Percentiles rank a stretch among this genome's conserved stretches.
These are phyloP conservation scores for Gila orcuttii DNA, from an alignment of 2,113 vertebrate genomes.

Conservation along the genomic window DNA sequence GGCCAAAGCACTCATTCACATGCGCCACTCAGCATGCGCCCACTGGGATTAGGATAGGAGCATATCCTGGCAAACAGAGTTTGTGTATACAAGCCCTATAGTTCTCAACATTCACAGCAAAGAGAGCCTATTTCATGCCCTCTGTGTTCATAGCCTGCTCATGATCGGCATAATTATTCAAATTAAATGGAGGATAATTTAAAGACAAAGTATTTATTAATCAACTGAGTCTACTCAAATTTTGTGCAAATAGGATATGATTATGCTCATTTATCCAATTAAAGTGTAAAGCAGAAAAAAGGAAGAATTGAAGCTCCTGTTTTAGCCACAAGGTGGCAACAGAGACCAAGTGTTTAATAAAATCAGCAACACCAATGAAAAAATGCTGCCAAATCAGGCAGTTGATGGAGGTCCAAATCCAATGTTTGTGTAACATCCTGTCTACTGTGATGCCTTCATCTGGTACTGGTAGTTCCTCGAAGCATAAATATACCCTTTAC, in stretches of 20 bases:
- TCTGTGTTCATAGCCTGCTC: background rate
- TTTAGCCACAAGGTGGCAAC: conserved; percentile 66
- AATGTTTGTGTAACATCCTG: conserved; percentile 18
- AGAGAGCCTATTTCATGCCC: conserved; percentile 7
- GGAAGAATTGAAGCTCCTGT: background rate
- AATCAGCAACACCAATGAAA: background rate
- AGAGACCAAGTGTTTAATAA: conserved; percentile 38
- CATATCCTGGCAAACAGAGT: conserved; percentile 7
- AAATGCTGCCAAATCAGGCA: background rate
- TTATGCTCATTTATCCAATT: background rate
- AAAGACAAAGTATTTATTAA: conserved; percentile 11
- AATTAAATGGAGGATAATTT: conserved; percentile 15
- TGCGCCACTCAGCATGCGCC: background rate
- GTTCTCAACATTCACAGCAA: background rate
- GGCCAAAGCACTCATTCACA: conserved; percentile 21
- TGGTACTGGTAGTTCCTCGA: background rate
- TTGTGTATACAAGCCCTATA: background rate
- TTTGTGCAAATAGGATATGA: background rate
- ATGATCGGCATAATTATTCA: background rate
- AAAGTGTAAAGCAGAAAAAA: background rate
- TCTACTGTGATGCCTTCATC: background rate
- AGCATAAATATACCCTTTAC: background rate
- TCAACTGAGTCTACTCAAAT: background rate
- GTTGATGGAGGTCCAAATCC: background rate
- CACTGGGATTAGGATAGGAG: conserved; percentile 13